Conservation (phyloP, 2,888 invertebrate genomes). For the Phlogophora meticulosa region DNA sequence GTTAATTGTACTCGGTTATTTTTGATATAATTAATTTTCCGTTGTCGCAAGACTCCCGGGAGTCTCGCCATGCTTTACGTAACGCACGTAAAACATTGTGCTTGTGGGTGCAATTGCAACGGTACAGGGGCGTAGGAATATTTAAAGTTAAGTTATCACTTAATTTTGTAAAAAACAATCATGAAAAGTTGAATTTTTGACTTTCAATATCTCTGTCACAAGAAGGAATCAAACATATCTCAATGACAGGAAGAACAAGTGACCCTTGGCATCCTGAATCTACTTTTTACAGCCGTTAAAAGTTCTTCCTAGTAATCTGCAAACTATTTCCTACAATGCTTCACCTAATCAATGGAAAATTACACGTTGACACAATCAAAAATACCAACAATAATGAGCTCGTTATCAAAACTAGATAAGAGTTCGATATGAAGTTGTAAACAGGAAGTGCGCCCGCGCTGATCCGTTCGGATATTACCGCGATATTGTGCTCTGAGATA, state of each 20-base stretch:
- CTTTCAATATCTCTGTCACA: too few relatives aligned
- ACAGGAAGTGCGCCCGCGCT: conserved; percentile 58
- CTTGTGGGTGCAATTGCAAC: too few relatives aligned
- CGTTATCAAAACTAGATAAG: conserved; percentile 52
- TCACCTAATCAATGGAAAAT: conserved; percentile 42
- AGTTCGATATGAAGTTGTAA: conserved; percentile 40
- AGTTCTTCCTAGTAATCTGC: not conserved
- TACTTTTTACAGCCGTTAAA: not conserved
- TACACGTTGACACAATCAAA: conserved; percentile 26
- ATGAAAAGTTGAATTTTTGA: too few relatives aligned
- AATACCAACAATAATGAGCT: conserved; percentile 20
- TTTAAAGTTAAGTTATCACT: not conserved
- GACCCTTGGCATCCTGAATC: not conserved
- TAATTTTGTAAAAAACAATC: too few relatives aligned
- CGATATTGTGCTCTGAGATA: conserved; percentile 37
- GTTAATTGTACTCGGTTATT: not conserved
- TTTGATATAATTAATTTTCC: not conserved
- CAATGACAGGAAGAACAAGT: too few relatives aligned
- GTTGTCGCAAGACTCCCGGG: not conserved
- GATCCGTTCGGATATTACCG: conserved; percentile 54
- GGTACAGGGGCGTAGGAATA: too few relatives aligned
- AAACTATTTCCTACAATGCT: not conserved
- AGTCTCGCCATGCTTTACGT: not conserved
- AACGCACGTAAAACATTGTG: too few relatives aligned
- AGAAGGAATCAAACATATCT: not conserved